A percentile compares a stretch with the other conserved stretches of the same genome.
Evolutionary conservation across 2,113 vertebrate genomes (phyloP).

Genomic region (Promerops cafer): DNA sequence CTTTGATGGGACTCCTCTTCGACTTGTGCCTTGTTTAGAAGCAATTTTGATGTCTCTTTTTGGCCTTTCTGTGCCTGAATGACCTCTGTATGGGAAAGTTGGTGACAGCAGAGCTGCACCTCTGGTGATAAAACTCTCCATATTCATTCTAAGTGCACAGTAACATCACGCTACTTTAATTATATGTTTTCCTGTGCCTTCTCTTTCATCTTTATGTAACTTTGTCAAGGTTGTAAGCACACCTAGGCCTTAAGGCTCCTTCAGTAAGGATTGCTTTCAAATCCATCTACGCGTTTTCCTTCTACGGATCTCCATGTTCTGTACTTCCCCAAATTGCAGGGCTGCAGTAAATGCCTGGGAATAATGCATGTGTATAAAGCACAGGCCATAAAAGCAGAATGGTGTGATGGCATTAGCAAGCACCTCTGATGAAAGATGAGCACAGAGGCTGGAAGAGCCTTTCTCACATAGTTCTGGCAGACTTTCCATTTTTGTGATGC

Average conservation of each 20-base stretch:
- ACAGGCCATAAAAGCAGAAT: background rate
- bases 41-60: background rate
- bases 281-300: constrained; percentile 12
- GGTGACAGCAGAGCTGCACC: background rate
- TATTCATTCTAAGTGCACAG: background rate
- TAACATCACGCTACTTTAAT: constrained; percentile 52
- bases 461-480: background rate
- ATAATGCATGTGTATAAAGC: background rate
- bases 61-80: background rate
- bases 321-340: constrained; percentile 13
- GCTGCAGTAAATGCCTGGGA: background rate
- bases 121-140: background rate
- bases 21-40: background rate
- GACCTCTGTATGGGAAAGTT: background rate
- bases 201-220: constrained; percentile 53
- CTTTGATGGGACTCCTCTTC: background rate
- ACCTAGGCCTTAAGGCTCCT: constrained; percentile 55
- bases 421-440: constrained; percentile 21
- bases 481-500: background rate
- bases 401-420: background rate
- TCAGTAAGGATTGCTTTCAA: background rate
- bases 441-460: background rate
- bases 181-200: constrained; percentile 48
- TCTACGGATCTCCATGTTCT: background rate
- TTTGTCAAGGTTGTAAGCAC: constrained; percentile 53